Evolutionary conservation across 2,797 vertebrate genomes (phyloP).

Genomic region (Clarias fuscus): DNA sequence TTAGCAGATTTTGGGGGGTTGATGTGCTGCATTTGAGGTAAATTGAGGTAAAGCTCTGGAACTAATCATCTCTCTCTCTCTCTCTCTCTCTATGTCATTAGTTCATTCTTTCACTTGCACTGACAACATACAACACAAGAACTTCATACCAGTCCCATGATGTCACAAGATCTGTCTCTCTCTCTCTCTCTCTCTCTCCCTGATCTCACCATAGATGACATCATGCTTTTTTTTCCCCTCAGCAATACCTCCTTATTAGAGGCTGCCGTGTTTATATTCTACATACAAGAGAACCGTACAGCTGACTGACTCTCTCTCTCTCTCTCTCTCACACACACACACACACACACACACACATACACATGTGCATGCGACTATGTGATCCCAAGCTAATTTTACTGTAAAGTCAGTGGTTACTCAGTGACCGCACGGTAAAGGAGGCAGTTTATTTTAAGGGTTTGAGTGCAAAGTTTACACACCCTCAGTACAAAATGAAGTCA

Average conservation of each 20-base stretch:
- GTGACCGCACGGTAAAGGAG: background rate
- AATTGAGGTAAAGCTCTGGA: background rate
- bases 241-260: conserved; percentile 34
- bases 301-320: background rate
- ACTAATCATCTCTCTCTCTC: background rate
- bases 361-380: background rate
- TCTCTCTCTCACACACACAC: background rate
- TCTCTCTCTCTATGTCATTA: background rate
- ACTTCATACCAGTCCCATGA: conserved; percentile 46
- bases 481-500: background rate
- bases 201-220: conserved; percentile 56
- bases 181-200: background rate
- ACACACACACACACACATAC: background rate
- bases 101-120: conserved; percentile 36
- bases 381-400: background rate
- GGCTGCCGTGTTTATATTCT: conserved; percentile 24
- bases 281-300: background rate
- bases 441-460: background rate
- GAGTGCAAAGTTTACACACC: background rate
- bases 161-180: conserved; percentile 31
- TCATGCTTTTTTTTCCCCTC: conserved; percentile 33
- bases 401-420: background rate
- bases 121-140: conserved; percentile 17
- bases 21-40: background rate
- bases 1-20: background rate